Evolutionary conservation across 92 coral and sea anemone species (phyloP).

Genomic region (Epizoanthus stellaris): DNA sequence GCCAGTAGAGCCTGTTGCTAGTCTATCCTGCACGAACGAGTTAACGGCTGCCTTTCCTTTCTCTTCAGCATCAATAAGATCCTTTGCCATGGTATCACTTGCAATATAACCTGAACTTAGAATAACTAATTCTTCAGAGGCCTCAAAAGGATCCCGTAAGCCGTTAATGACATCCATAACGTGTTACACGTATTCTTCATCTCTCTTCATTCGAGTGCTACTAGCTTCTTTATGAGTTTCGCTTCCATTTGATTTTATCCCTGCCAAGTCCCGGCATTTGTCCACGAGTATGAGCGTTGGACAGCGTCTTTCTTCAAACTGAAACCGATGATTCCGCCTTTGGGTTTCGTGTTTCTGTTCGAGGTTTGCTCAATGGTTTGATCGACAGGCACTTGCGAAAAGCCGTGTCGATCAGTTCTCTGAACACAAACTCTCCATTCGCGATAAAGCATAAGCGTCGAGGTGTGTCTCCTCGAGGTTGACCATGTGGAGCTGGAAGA

Average conservation of each 20-base stretch:
- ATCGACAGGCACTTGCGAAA: conserved; percentile 65
- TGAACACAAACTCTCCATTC: conserved; percentile 72
- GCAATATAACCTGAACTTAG: no score
- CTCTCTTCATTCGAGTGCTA: conserved; percentile 19
- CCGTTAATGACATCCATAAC: no score
- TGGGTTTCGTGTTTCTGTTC: conserved; percentile 72
- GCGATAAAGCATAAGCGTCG: not conserved
- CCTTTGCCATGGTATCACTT: no score
- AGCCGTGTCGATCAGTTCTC: conserved; percentile 41
- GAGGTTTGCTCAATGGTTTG: conserved; percentile 76
- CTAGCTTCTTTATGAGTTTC: no score
- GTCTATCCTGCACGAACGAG: conserved; percentile 57
- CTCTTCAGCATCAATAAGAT: no score
- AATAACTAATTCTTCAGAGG: no score
- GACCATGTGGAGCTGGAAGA: conserved; percentile 37
- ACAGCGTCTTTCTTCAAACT: conserved; percentile 66
- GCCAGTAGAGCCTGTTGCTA: conserved; percentile 47
- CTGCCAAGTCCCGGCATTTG: conserved; percentile 64
- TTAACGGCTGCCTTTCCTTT: no score
- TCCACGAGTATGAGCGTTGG: conserved; percentile 70
- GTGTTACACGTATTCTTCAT: no score
- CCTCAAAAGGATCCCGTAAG: no score
- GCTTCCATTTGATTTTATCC: conserved; percentile 30
- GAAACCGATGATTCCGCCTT: conserved; percentile 75
- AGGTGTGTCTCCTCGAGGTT: no score